These are phyloP conservation scores for Acinonyx jubatus DNA, from an alignment of 2,113 vertebrate species.

Conservation along the genomic window DNA sequence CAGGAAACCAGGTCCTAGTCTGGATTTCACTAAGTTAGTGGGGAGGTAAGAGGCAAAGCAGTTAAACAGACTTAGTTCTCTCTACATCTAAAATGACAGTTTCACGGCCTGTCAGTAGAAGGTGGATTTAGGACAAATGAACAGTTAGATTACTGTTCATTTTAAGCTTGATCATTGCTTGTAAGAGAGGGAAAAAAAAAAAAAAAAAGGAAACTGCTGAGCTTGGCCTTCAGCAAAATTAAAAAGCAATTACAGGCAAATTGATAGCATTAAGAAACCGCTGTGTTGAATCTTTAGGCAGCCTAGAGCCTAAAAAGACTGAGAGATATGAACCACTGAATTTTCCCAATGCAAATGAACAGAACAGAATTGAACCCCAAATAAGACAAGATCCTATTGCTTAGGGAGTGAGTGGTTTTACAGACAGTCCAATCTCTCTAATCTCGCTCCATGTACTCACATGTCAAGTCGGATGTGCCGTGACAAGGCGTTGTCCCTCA, in stretches of 20 bases:
- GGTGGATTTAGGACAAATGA: conserved; percentile 14
- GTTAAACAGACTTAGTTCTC: background rate
- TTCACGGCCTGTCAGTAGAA: background rate
- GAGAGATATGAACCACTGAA: background rate
- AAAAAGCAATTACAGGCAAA: background rate
- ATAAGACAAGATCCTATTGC: background rate
- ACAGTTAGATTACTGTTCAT: background rate
- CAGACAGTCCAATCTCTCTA: background rate
- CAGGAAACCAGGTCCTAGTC: background rate
- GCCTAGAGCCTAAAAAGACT: background rate
- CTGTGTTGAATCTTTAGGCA: background rate
- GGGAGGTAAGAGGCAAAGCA: background rate
- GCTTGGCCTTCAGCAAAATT: background rate
- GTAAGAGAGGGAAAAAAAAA: accelerated
- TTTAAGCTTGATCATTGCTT: background rate
- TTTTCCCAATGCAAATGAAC: background rate
- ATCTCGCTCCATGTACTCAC: background rate
- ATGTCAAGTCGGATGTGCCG: background rate
- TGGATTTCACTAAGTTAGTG: background rate
- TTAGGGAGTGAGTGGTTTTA: background rate
- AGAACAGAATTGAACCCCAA: background rate
- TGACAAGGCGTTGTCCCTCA: conserved; percentile 37
- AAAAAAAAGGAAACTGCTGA: background rate
- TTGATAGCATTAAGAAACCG: background rate
- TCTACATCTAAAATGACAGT: background rate